phyloP scores from a whole-genome alignment of 2,888 invertebrate species.

The Quadroppia sp. region DNA sequence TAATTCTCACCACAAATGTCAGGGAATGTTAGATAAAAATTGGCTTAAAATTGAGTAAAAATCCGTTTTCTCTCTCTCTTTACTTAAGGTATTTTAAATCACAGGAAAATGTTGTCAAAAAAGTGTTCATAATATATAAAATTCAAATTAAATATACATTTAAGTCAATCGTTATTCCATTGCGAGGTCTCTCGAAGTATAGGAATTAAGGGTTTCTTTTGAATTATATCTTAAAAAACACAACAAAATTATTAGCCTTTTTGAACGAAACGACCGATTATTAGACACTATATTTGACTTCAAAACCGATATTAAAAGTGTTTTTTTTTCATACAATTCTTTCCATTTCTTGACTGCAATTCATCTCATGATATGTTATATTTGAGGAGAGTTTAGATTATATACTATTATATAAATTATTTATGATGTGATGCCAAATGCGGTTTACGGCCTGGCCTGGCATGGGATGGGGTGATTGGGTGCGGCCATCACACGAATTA shows the following conservation, averaged over 20 bases:
- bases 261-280: background rate
- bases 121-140: background rate
- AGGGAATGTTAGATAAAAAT: background rate
- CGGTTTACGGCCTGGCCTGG: background rate
- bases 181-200: too few species aligned
- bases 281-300: background rate
- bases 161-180: background rate
- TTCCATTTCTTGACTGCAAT: background rate
- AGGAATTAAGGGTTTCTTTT: too few species aligned
- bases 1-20: constrained; percentile 27
- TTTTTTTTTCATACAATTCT: background rate
- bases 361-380: background rate
- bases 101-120: constrained; percentile 8
- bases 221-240: background rate
- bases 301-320: constrained; percentile 3
- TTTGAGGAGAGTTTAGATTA: constrained; percentile 9
- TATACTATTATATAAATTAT: constrained; percentile 27
- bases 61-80: background rate
- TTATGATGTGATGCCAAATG: constrained; percentile 31
- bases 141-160: constrained; percentile 22
- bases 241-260: too few species aligned
- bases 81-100: background rate
- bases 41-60: background rate
- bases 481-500: constrained; percentile 24
- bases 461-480: background rate